Conservation (phyloP, 2,797 vertebrate species). For the Tokudaia muenninki region DNA sequence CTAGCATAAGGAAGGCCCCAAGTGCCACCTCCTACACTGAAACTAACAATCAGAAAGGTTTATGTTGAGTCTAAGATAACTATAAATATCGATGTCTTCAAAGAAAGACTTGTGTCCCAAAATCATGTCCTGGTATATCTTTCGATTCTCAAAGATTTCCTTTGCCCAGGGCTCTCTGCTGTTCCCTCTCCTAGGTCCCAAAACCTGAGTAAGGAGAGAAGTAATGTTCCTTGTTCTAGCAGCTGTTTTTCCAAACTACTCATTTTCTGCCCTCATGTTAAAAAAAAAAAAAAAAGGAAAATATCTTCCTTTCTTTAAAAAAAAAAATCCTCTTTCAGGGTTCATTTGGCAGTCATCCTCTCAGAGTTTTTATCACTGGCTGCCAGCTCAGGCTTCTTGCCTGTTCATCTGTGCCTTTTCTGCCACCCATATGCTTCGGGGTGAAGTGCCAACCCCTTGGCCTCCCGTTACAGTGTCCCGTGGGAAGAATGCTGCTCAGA, state of each 20-base stretch:
- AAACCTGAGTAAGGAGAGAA: background rate
- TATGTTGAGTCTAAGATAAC: background rate
- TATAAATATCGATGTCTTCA: background rate
- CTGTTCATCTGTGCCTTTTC: background rate
- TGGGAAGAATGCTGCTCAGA: slow-evolving; percentile 19
- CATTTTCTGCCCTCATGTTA: background rate
- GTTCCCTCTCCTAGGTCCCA: background rate
- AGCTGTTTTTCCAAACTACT: background rate
- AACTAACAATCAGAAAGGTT: background rate
- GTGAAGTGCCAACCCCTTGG: background rate
- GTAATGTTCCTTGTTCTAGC: slow-evolving; percentile 1
- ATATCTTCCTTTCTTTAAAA: background rate
- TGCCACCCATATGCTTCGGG: background rate
- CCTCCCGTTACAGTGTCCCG: background rate
- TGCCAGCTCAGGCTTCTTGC: background rate
- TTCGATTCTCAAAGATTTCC: slow-evolving; percentile 20
- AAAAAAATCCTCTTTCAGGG: background rate
- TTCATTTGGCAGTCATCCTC: background rate
- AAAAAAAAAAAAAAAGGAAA: background rate
- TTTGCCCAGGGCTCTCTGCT: background rate
- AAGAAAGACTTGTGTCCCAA: background rate
- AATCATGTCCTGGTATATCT: background rate
- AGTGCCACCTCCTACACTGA: background rate
- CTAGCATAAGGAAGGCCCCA: background rate
- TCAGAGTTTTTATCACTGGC: background rate